Percentiles rank a stretch among this genome's conserved stretches.
Conservation (phyloP, 2,113 vertebrate genomes). For the Hepsetus odoe region DNA sequence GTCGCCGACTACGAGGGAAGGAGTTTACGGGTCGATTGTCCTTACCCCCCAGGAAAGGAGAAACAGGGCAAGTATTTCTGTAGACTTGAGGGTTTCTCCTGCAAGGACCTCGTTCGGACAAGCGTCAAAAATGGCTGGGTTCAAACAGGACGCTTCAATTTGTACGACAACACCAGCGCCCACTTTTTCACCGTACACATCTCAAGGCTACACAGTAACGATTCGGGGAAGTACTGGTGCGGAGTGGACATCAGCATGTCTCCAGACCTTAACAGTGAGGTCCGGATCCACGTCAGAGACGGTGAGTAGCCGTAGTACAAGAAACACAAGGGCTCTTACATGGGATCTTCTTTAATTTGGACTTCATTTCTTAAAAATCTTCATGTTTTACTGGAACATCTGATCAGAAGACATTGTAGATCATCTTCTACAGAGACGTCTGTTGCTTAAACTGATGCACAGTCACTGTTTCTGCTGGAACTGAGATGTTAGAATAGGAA, state of each 20-base stretch:
- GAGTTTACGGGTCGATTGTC: background rate
- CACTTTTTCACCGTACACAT: constrained; percentile 55
- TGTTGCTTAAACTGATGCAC: no score
- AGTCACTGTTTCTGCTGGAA: no score
- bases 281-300: constrained; percentile 45
- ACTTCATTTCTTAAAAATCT: no score
- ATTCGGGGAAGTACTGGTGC: constrained; percentile 61
- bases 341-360: no score
- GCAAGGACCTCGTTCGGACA: constrained; percentile 3
- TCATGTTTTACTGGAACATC: no score
- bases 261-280: constrained; percentile 14
- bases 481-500: no score
- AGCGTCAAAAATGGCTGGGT: background rate
- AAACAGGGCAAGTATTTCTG: background rate
- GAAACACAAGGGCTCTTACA: no score
- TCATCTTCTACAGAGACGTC: no score
- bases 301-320: constrained; percentile 57
- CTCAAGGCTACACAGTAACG: constrained; percentile 5
- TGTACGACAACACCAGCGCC: constrained; percentile 25
- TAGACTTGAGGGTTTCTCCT: background rate
- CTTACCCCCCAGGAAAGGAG: background rate
- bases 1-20: background rate
- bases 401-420: no score
- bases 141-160: constrained; percentile 3
- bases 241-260: constrained; percentile 45